Conservation (phyloP, 2,797 vertebrate genomes). For the Pseudomugil tenellus region DNA sequence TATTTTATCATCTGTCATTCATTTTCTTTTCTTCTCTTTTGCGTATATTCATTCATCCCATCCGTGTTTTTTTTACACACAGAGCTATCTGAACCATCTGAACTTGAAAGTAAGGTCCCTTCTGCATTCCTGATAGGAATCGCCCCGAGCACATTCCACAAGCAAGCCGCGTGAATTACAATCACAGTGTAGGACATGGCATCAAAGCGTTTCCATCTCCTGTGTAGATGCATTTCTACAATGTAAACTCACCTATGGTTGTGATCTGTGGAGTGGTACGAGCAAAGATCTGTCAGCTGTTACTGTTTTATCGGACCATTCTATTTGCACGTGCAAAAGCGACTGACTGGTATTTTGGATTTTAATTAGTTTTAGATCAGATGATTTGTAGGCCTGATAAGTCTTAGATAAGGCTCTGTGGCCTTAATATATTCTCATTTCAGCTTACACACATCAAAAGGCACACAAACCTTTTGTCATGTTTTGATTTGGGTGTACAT, state of each 20-base stretch:
- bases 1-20: constrained; percentile 28
- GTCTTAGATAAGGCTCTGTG: constrained; percentile 34
- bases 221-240: constrained; percentile 18
- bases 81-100: constrained; percentile 40
- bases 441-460: constrained; percentile 40
- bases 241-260: constrained; percentile 37
- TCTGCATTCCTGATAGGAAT: constrained; percentile 56
- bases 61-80: constrained; percentile 25
- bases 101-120: constrained; percentile 54
- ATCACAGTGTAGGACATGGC: constrained; percentile 46
- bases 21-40: constrained; percentile 7
- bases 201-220: constrained; percentile 55
- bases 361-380: constrained; percentile 69
- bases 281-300: constrained; percentile 9
- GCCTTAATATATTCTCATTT: constrained; percentile 25
- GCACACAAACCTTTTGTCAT: constrained; percentile 26
- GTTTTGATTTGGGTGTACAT: constrained; percentile 29
- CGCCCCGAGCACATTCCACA: constrained; percentile 54
- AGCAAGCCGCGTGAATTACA: constrained; percentile 59
- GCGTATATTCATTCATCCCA: constrained; percentile 10
- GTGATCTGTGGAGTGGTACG: constrained; percentile 23
- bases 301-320: constrained; percentile 40
- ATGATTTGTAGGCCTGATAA: constrained; percentile 64
- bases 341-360: constrained; percentile 56
- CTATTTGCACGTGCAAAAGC: constrained; percentile 34